These are phyloP conservation scores for Lepilemur ruficaudatus DNA, from an alignment of 2,797 vertebrate species.

Conservation along the genomic window DNA sequence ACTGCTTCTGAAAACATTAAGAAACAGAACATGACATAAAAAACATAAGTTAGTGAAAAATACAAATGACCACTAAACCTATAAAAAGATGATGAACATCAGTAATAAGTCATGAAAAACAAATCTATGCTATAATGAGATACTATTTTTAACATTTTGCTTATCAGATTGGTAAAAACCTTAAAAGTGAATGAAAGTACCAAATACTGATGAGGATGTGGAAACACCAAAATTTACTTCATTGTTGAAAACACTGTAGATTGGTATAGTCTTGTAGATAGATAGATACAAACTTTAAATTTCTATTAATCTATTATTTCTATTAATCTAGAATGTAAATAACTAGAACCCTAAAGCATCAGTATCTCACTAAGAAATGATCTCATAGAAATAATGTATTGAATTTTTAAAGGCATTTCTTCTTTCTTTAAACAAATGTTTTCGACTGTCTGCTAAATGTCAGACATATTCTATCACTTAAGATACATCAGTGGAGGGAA, in stretches of 20 bases:
- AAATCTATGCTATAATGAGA: not conserved
- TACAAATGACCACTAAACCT: not conserved
- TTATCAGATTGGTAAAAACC: not conserved
- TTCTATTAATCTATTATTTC: not conserved
- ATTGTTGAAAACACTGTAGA: not conserved
- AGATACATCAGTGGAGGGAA: not conserved
- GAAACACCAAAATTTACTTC: not conserved
- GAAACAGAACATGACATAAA: not conserved
- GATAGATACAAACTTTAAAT: not conserved
- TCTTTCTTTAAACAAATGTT: not conserved
- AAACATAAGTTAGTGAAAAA: not conserved
- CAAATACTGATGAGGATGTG: not conserved
- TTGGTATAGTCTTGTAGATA: not conserved
- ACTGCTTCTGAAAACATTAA: not conserved
- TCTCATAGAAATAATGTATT: not conserved
- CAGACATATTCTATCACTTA: not conserved
- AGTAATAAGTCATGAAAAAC: not conserved
- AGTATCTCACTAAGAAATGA: not conserved
- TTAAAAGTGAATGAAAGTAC: not conserved
- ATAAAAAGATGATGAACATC: not conserved
- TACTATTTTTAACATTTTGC: not conserved
- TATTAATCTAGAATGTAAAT: not conserved
- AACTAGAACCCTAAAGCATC: not conserved
- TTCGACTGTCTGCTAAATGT: not conserved
- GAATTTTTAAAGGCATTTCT: not conserved